Conservation (phyloP, 2,797 vertebrate genomes). For the Dryobates pubescens region DNA sequence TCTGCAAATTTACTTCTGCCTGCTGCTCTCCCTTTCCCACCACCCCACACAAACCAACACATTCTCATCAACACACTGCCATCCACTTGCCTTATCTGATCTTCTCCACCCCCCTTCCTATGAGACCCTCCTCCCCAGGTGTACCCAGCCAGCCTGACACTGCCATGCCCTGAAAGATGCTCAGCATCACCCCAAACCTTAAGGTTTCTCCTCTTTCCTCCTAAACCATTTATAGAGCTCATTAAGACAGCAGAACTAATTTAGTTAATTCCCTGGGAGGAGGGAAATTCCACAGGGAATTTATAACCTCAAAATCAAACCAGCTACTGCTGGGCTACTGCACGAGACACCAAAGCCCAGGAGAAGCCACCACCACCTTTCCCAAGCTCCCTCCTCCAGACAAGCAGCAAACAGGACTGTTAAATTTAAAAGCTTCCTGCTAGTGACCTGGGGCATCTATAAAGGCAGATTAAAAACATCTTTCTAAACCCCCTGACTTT, state of each 20-base stretch:
- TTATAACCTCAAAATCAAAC: slow-evolving; percentile 25
- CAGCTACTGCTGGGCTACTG: neutral
- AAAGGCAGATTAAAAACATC: neutral
- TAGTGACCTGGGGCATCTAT: slow-evolving; percentile 35
- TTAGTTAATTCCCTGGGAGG: neutral
- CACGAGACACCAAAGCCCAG: slow-evolving; percentile 7
- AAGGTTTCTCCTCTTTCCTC: neutral
- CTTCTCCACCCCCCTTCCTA: neutral
- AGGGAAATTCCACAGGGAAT: neutral
- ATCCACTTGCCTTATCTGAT: neutral
- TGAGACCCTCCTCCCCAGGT: neutral
- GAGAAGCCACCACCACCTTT: slow-evolving; percentile 28
- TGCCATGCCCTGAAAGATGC: neutral
- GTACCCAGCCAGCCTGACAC: rapidly evolving
- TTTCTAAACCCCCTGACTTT: slow-evolving; percentile 10
- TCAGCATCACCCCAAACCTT: neutral
- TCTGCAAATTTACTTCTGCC: neutral
- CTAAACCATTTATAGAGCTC: neutral
- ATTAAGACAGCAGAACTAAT: neutral
- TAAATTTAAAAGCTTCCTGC: slow-evolving; percentile 53
- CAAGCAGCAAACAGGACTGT: neutral
- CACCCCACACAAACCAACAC: rapidly evolving
- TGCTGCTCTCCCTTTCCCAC: neutral
- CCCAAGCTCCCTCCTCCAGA: neutral
- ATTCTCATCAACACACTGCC: rapidly evolving